Evolutionary conservation across 2,113 vertebrate species (phyloP).

Genomic region (Rhinichthys klamathensis): DNA sequence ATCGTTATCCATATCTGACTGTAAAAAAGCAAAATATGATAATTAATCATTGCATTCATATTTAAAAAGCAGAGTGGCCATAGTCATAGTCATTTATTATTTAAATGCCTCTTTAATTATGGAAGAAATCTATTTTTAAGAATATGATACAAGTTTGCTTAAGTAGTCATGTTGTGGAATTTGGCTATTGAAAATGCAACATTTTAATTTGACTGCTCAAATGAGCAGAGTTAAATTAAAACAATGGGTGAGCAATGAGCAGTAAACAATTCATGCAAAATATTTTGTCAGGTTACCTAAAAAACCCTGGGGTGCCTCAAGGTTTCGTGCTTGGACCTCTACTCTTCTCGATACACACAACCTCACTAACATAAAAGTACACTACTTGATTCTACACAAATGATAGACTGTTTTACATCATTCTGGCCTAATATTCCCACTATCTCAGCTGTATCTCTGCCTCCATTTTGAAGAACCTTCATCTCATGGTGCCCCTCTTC

Average conservation of each 20-base stretch:
- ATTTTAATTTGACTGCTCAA: too few species aligned
- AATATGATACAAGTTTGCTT: not conserved
- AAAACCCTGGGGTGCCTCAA: not conserved
- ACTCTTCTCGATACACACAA: not conserved
- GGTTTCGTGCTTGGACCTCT: not conserved
- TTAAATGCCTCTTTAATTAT: not conserved
- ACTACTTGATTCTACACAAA: not conserved
- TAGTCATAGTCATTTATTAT: not conserved
- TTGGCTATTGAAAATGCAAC: not conserved
- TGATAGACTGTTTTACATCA: not conserved
- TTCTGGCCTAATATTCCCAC: not conserved
- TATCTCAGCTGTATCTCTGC: not conserved
- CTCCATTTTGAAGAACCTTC: not conserved
- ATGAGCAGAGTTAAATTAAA: too few species aligned
- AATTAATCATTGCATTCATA: not conserved
- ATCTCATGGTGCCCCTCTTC: not conserved
- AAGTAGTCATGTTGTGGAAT: not conserved
- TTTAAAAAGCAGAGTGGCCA: not conserved
- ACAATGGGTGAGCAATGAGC: too few species aligned
- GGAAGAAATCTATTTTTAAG: not conserved
- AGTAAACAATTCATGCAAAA: too few species aligned
- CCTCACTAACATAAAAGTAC: not conserved
- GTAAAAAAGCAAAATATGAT: slow-evolving; percentile 53
- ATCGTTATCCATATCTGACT: slow-evolving; percentile 87
- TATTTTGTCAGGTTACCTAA: not conserved